Percentiles rank a stretch among this genome's conserved stretches.
phyloP scores from a whole-genome alignment of 2,888 invertebrate species.

The Drosophila nigritarsus region DNA sequence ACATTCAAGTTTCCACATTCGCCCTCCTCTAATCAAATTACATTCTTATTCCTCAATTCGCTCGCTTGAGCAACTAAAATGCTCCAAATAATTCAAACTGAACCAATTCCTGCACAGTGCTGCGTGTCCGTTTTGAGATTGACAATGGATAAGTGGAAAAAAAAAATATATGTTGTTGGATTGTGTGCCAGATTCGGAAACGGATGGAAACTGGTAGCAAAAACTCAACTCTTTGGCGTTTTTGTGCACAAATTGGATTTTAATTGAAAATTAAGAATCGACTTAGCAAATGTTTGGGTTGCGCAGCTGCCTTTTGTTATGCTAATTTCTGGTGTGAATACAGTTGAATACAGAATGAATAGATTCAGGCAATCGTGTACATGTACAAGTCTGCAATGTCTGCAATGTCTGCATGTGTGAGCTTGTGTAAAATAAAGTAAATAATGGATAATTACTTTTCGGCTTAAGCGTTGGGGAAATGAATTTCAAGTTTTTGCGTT shows the following conservation, averaged over 20 bases:
- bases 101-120: slow-evolving; percentile 32
- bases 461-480: slow-evolving; percentile 65
- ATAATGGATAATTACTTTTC: slow-evolving; percentile 79
- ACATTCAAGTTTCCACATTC: not conserved
- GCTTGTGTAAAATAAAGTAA: slow-evolving; percentile 70
- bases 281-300: slow-evolving; percentile 79
- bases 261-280: slow-evolving; percentile 81
- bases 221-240: slow-evolving; percentile 44
- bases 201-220: not conserved
- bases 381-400: slow-evolving; percentile 8
- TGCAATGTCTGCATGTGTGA: slow-evolving; percentile 8
- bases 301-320: slow-evolving; percentile 77
- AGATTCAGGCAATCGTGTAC: slow-evolving; percentile 33
- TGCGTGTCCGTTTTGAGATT: slow-evolving; percentile 37
- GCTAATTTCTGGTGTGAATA: slow-evolving; percentile 66
- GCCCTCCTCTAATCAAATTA: not conserved
- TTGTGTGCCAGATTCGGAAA: slow-evolving; percentile 39
- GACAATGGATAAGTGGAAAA: slow-evolving; percentile 43
- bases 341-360: slow-evolving; percentile 59
- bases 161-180: slow-evolving; percentile 15
- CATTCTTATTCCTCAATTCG: not conserved
- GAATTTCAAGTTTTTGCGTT: slow-evolving; percentile 29
- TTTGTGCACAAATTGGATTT: slow-evolving; percentile 78
- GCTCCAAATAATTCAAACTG: slow-evolving; percentile 28
- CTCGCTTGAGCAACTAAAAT: slow-evolving; percentile 14